Percentiles rank a stretch among this genome's conserved stretches.
phyloP scores from a whole-genome alignment of 2,888 invertebrate species.

The Idaea dimidiata region DNA sequence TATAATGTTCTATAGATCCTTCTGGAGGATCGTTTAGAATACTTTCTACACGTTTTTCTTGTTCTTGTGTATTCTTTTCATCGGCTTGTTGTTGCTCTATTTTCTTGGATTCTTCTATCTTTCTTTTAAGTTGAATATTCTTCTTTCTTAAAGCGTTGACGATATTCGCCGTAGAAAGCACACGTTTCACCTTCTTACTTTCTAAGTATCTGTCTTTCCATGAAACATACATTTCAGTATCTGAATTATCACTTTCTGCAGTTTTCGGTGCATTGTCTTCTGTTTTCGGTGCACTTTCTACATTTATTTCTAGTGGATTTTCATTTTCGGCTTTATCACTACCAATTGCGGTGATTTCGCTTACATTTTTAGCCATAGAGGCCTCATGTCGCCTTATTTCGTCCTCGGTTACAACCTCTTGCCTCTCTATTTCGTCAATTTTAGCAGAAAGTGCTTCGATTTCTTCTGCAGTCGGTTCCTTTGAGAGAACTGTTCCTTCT shows the following conservation, averaged over 20 bases:
- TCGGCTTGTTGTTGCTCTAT: conserved; percentile 31
- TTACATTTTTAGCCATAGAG: conserved; percentile 12
- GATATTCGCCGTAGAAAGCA: conserved; percentile 77
- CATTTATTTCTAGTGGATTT: background rate
- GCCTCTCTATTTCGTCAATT: conserved; percentile 68
- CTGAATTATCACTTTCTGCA: conserved; percentile 21
- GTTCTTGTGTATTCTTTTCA: conserved; percentile 24
- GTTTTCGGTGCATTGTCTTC: conserved; percentile 7
- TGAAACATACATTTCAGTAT: conserved; percentile 47
- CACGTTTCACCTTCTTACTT: conserved; percentile 81
- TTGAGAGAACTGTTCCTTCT: conserved; percentile 61
- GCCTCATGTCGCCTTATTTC: conserved; percentile 45
- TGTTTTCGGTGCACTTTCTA: background rate
- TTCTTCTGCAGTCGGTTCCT: conserved; percentile 69
- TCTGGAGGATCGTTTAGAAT: conserved; percentile 36
- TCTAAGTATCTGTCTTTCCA: conserved; percentile 82
- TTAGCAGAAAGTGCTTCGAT: conserved; percentile 71
- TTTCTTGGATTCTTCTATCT: conserved; percentile 51
- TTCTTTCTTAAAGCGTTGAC: conserved; percentile 82
- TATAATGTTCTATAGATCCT: conserved; percentile 81
- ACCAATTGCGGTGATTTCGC: background rate
- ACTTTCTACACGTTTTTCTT: conserved; percentile 35
- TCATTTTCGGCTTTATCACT: background rate
- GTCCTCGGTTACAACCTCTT: conserved; percentile 50
- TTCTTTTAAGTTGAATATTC: conserved; percentile 71